Conservation (phyloP, 2,888 invertebrate species). For the Heliconius erato region DNA sequence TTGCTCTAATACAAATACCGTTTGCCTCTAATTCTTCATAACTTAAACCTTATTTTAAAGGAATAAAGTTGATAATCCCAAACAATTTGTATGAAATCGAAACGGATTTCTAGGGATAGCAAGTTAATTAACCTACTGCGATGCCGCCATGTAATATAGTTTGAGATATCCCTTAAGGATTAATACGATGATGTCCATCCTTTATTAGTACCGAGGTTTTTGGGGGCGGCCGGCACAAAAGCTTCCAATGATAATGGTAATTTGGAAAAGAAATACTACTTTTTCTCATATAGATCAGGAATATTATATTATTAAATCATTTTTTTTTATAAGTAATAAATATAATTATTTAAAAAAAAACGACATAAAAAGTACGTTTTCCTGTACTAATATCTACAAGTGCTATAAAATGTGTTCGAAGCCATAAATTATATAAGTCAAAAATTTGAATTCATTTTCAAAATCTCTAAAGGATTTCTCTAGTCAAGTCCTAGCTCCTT, state of each 20-base stretch:
- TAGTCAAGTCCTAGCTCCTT: no score
- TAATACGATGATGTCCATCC: slow-evolving; percentile 52
- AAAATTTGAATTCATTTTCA: no score
- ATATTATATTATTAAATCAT: neutral
- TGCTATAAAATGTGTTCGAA: no score
- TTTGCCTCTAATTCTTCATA: slow-evolving; percentile 12
- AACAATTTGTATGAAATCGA: slow-evolving; percentile 46
- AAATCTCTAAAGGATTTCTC: no score
- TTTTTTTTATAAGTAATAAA: neutral
- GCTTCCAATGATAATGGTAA: slow-evolving; percentile 16
- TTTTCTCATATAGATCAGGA: neutral
- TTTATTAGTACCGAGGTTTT: slow-evolving; percentile 50
- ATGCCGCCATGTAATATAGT: slow-evolving; percentile 55
- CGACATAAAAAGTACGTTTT: no score
- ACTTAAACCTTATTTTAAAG: slow-evolving; percentile 41
- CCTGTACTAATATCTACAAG: no score
- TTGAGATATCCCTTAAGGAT: slow-evolving; percentile 56
- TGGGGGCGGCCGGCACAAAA: slow-evolving; percentile 32
- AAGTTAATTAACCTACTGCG: slow-evolving; percentile 62
- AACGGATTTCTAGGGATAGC: slow-evolving; percentile 57
- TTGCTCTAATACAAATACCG: slow-evolving; percentile 53
- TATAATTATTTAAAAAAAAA: no score
- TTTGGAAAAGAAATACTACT: neutral
- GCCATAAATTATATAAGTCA: no score
- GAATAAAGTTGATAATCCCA: slow-evolving; percentile 45